phyloP scores from a whole-genome alignment of 2,113 vertebrate genomes.

The Malurus cyaneus region DNA sequence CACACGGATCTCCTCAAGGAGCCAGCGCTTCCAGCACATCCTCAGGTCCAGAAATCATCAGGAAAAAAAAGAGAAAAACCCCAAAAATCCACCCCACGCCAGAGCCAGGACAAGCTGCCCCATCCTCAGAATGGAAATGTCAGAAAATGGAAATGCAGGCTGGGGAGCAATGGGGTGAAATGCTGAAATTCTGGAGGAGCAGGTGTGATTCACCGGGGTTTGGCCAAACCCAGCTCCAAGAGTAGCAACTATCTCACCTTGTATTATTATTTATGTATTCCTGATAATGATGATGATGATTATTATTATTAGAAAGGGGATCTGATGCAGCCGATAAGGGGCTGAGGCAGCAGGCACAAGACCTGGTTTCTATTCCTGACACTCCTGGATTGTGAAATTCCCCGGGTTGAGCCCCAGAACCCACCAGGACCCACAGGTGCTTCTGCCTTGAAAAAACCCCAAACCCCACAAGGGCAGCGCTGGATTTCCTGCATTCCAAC shows the following conservation, averaged over 20 bases:
- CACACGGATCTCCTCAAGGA: not conserved
- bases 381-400: slow-evolving; percentile 42
- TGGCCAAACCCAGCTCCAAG: slow-evolving; percentile 1
- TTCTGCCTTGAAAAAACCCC: not conserved
- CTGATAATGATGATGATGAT: not conserved
- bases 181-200: slow-evolving; percentile 21
- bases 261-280: slow-evolving; percentile 65
- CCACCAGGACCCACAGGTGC: not conserved
- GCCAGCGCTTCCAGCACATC: not conserved
- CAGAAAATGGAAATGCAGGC: not conserved
- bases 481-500: not conserved
- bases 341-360: slow-evolving; percentile 23
- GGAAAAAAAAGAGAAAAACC: rapidly evolving
- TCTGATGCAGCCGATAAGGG: not conserved
- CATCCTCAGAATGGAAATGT: not conserved
- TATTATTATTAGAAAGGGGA: slow-evolving; percentile 58
- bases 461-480: not conserved
- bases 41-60: not conserved
- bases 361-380: slow-evolving; percentile 56
- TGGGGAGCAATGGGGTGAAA: not conserved
- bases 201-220: not conserved
- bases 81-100: not conserved
- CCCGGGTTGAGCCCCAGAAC: not conserved
- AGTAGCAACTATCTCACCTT: not conserved
- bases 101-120: not conserved